Evolutionary conservation across 2,113 vertebrate species (phyloP).

Genomic region (Megaceryle maxima): DNA sequence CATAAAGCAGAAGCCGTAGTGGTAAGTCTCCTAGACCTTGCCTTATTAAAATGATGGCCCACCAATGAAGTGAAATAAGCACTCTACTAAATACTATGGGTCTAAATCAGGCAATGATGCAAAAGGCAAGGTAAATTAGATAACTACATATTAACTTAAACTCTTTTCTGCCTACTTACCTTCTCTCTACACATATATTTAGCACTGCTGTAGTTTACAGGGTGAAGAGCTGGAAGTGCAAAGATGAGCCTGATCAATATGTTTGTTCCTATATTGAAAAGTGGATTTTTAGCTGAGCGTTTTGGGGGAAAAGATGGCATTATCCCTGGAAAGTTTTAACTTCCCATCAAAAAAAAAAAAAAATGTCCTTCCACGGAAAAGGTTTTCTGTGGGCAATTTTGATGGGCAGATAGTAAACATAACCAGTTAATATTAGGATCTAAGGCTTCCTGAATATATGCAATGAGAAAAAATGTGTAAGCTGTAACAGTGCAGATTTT

Average conservation of each 20-base stretch:
- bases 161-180: constrained; percentile 54
- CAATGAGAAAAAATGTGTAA: neutral
- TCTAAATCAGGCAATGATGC: constrained; percentile 62
- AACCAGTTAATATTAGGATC: neutral
- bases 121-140: constrained; percentile 45
- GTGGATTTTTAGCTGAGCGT: neutral
- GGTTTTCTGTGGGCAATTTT: neutral
- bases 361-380: neutral
- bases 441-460: neutral
- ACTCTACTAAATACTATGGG: neutral
- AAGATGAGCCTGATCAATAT: neutral
- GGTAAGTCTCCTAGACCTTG: neutral
- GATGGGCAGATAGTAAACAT: neutral
- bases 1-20: constrained; percentile 32
- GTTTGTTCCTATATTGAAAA: neutral
- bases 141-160: constrained; percentile 53
- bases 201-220: neutral
- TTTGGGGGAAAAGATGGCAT: neutral
- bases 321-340: neutral
- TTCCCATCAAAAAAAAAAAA: neutral
- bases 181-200: neutral
- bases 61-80: constrained; percentile 29
- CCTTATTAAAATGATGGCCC: constrained; percentile 37
- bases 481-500: neutral
- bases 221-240: neutral